phyloP scores from a whole-genome alignment of 92 coral and sea anemone genomes.

The Umimayanthus chanpuru region DNA sequence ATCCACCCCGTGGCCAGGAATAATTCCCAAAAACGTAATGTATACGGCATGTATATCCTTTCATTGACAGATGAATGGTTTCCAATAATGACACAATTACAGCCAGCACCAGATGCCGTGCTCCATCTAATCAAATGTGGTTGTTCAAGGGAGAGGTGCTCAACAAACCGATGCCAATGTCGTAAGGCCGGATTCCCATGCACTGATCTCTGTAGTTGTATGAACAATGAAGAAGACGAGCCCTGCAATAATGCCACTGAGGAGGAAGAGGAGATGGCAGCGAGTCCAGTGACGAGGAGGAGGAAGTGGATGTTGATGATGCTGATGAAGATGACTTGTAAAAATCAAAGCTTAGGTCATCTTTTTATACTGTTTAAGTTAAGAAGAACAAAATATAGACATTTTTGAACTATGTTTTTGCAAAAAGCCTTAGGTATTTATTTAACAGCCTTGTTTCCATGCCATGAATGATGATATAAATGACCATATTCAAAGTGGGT shows the following conservation, averaged over 20 bases:
- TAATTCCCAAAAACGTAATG: conserved; percentile 15
- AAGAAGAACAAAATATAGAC: too few relatives aligned
- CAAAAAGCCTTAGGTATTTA: too few relatives aligned
- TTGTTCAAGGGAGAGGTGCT: conserved; percentile 56
- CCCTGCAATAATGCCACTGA: conserved; percentile 35
- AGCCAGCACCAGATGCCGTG: conserved; percentile 48
- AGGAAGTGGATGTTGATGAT: conserved; percentile 14
- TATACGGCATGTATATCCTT: conserved; percentile 9
- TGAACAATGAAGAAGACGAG: conserved; percentile 45
- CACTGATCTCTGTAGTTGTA: conserved; percentile 48
- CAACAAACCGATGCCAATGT: conserved; percentile 51
- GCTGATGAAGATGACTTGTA: conserved; percentile 3
- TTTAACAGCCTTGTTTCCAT: too few relatives aligned
- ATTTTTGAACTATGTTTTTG: too few relatives aligned
- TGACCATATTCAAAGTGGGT: not conserved
- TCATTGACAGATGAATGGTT: conserved; percentile 6
- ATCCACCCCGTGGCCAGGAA: conserved; percentile 15
- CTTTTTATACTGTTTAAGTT: too few relatives aligned
- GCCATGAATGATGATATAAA: too few relatives aligned
- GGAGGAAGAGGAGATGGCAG: conserved; percentile 37
- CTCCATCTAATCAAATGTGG: conserved; percentile 64
- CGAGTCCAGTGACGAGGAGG: conserved; percentile 27
- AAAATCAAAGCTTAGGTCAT: not conserved
- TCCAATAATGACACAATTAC: conserved; percentile 34
- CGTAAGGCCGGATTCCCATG: conserved; percentile 43